Percentiles rank a stretch among this genome's conserved stretches.
phyloP scores from a whole-genome alignment of 1,140 invertebrate genomes.

The Daktulosphaira vitifoliae region DNA sequence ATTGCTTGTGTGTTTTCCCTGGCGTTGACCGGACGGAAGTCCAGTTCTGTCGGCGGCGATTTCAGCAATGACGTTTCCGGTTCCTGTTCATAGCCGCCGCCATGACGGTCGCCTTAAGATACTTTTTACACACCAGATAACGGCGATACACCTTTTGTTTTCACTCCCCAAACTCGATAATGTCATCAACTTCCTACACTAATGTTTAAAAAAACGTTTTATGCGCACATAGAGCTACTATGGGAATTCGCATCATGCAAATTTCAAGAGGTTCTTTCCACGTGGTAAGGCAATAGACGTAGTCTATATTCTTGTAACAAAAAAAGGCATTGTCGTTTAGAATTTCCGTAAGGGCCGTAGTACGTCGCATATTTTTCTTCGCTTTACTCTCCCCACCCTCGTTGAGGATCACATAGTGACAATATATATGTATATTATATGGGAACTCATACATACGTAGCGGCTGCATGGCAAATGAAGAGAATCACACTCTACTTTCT shows the following conservation, averaged over 20 bases:
- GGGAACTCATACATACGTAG: background rate
- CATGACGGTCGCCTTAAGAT: background rate
- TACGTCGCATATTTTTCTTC: conserved; percentile 6
- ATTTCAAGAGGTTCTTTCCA: background rate
- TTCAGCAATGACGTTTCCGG: conserved; percentile 16
- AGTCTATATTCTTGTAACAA: background rate
- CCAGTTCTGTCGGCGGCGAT: conserved; percentile 4
- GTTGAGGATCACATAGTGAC: background rate
- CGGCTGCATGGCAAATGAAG: conserved; percentile 27
- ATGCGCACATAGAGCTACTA: background rate
- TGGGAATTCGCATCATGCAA: background rate
- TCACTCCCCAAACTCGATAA: conserved; percentile 2
- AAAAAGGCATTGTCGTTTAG: conserved; percentile 7
- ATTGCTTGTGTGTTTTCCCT: background rate
- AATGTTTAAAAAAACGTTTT: background rate
- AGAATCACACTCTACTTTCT: conserved; percentile 10
- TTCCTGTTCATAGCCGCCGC: conserved; percentile 14
- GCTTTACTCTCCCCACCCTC: background rate
- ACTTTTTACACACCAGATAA: background rate
- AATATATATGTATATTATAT: background rate
- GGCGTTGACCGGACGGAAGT: background rate
- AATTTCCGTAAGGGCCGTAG: background rate
- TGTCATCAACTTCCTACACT: background rate
- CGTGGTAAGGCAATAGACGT: background rate
- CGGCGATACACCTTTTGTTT: conserved; percentile 24